Base-by-base conservation (phyloP, 2,888 invertebrate genomes). In the Euclidia mi region DNA sequence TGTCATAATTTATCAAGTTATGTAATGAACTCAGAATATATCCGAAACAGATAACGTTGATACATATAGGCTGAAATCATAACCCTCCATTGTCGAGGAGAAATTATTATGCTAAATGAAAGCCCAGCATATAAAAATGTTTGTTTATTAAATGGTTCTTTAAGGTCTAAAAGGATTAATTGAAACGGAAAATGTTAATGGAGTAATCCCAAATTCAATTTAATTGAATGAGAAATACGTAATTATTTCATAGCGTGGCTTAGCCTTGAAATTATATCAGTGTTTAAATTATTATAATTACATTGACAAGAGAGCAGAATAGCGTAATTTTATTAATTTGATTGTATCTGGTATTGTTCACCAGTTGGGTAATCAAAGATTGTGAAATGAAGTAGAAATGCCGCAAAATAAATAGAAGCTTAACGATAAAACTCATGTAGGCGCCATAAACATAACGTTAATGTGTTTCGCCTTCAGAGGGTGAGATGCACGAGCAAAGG, bases 271-370 rank as follows among this genome's bases (percentile, higher is more conserved):
- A 29, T 25, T 3, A 25, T n/a, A n/a, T 2, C 32, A 35, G 35
- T 7, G 15, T 35, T 35, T 15, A 6, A 35, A 35, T 14, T 15
- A 2, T 7, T 7, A 35, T 35, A 35, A 15, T 35, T 15, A 35
- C 10, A 9, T 15, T 15, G 15, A 14, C 35, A 35, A 35, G 35
- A 14, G 15, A 35, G 7, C 15, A 35, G 7, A 14, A 15, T 6
- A 35, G 14, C 11, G 1, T 15, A 35, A 35, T n/a, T n/a, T n/a
- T n/a, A n/a, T 35, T 15, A 35, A 35, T 35, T 35, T 35, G 14
- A 35, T 35, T 35, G 12, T 15, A 35, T 32, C 11, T 35, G 15
- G 6, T 35, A 35, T 15, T 35, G 35, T 15, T 35, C 32, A 12
- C 7, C 3, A 35, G 35, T 9, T 2, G 35, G 9, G 15, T 14